phyloP scores from a whole-genome alignment of 2,113 vertebrate genomes.

The Trichomycterus rosablanca region DNA sequence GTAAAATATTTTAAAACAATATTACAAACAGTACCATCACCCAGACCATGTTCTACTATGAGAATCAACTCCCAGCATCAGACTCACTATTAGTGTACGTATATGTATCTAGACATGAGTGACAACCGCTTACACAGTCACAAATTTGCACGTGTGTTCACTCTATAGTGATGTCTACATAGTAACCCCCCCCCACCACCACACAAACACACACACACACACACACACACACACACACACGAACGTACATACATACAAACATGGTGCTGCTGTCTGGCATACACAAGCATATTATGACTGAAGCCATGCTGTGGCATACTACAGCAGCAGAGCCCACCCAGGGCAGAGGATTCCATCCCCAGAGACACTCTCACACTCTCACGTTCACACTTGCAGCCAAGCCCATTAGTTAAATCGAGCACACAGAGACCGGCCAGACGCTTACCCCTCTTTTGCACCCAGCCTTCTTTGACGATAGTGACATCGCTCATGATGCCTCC shows the following conservation, averaged over 20 bases:
- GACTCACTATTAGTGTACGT: too few species aligned
- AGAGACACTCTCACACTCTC: conserved; percentile 29
- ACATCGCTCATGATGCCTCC: conserved; percentile 98
- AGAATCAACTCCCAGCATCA: neutral
- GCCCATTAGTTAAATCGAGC: conserved; percentile 11
- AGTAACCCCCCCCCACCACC: too few species aligned
- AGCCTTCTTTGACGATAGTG: conserved; percentile 98
- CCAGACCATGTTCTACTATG: neutral
- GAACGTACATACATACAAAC: neutral
- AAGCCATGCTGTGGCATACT: conserved; percentile 52
- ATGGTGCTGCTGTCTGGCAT: conserved; percentile 37
- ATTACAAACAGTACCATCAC: conserved; percentile 2
- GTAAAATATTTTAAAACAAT: neutral
- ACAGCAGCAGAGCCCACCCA: conserved; percentile 52
- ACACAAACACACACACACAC: too few species aligned
- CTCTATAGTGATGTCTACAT: neutral
- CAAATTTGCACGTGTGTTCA: conserved; percentile 16
- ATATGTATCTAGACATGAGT: conserved; percentile 1
- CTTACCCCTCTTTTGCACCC: conserved; percentile 99
- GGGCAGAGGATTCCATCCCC: conserved; percentile 30
- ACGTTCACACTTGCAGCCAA: conserved; percentile 29
- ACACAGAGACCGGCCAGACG: conserved; percentile 47
- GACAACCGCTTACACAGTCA: conserved; percentile 6
- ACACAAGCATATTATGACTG: conserved; percentile 43
- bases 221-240: too few species aligned